These are phyloP conservation scores for Orbicella faveolata DNA, from an alignment of 64 coral and sea anemone species.

Conservation along the genomic window DNA sequence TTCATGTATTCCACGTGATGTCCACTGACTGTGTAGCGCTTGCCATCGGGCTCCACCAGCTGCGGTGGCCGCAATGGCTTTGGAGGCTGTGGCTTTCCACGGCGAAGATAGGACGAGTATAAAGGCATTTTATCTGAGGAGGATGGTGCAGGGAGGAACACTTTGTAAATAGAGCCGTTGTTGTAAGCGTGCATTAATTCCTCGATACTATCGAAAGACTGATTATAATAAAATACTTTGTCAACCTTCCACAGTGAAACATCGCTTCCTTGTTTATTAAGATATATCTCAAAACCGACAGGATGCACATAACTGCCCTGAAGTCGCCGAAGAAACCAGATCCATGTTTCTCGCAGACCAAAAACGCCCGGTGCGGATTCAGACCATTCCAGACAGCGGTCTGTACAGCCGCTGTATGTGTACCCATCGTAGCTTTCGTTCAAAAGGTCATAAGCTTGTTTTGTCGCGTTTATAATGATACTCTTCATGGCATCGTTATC, in stretches of 20 bases:
- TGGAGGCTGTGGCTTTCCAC: conserved; percentile 52
- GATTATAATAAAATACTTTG: conserved; percentile 57
- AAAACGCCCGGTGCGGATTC: not conserved
- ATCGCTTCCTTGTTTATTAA: conserved; percentile 31
- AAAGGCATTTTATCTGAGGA: conserved; percentile 6
- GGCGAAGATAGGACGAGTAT: conserved; percentile 53
- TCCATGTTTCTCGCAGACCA: conserved; percentile 26
- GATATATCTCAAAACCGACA: conserved; percentile 51
- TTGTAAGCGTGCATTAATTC: conserved; percentile 49
- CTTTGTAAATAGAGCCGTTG: conserved; percentile 43
- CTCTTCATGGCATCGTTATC: not conserved
- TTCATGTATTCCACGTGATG: conserved; percentile 84
- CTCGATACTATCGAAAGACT: conserved; percentile 21
- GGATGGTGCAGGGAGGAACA: conserved; percentile 28
- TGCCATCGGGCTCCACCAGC: conserved; percentile 86
- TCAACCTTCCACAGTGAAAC: conserved; percentile 19
- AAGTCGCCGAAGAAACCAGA: conserved; percentile 43
- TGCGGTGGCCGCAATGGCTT: conserved; percentile 63
- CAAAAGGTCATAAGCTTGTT: conserved; percentile 19
- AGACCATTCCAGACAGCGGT: conserved; percentile 36
- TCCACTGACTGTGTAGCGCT: conserved; percentile 69
- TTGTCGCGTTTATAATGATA: conserved; percentile 24
- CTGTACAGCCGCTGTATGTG: conserved; percentile 54
- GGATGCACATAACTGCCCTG: conserved; percentile 39
- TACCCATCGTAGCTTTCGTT: conserved; percentile 74